A percentile compares a stretch with the other conserved stretches of the same genome.
phyloP scores from a whole-genome alignment of 2,797 vertebrate species.

The Dicrostonyx torquatus region DNA sequence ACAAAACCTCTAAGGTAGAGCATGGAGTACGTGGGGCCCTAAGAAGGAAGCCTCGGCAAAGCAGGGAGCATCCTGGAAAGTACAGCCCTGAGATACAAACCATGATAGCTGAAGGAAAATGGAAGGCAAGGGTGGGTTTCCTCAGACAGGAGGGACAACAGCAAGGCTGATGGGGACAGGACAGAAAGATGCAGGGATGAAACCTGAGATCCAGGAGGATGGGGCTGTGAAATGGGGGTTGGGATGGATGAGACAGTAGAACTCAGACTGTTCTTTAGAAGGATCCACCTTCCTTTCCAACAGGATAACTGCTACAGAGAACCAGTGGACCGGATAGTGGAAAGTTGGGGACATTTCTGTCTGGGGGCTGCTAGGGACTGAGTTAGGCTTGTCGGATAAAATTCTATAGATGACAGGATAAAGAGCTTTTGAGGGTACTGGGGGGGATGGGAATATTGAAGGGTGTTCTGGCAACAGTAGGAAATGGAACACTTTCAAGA shows the following conservation, averaged over 20 bases:
- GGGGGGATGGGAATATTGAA: neutral
- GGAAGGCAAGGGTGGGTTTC: neutral
- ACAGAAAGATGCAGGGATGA: neutral
- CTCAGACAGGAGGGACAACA: fast-evolving
- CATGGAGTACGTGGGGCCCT: neutral
- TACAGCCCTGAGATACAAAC: neutral
- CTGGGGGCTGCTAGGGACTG: neutral
- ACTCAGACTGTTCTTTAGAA: neutral
- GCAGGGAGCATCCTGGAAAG: neutral
- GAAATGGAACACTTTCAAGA: neutral
- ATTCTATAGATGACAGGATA: fast-evolving
- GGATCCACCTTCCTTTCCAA: neutral
- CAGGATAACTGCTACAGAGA: neutral
- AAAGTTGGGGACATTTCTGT: neutral
- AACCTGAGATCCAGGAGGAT: neutral
- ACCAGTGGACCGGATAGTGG: fast-evolving
- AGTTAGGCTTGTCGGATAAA: neutral
- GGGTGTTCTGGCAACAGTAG: neutral
- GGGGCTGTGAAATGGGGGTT: neutral
- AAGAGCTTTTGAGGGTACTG: neutral
- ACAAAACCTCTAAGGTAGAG: neutral
- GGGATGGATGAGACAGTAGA: neutral
- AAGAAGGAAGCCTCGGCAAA: neutral
- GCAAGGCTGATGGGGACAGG: neutral
- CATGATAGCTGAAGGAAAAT: too few species aligned